A percentile compares a stretch with the other conserved stretches of the same genome.
These are phyloP conservation scores for Sarcophaga rosellei DNA, from an alignment of 2,888 invertebrate species.

Conservation along the genomic window DNA sequence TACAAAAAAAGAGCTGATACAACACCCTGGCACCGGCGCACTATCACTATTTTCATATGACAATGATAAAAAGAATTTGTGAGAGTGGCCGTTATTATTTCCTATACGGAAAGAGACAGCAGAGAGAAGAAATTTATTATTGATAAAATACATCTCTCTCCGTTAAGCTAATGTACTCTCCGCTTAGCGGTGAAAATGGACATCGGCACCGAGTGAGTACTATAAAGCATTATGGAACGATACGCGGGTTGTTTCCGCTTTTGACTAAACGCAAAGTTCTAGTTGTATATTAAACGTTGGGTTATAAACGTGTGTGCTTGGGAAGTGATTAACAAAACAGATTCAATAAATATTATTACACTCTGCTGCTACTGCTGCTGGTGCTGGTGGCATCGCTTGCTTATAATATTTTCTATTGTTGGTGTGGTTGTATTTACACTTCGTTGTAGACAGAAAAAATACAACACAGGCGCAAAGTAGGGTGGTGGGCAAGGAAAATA, in stretches of 20 bases:
- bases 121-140: not conserved
- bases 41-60: constrained; percentile 44
- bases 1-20: constrained; percentile 56
- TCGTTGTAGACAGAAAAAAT: constrained; percentile 25
- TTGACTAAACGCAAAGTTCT: constrained; percentile 71
- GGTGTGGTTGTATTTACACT: not conserved
- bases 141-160: constrained; percentile 64
- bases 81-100: constrained; percentile 38
- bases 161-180: constrained; percentile 68
- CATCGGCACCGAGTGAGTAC: constrained; percentile 41
- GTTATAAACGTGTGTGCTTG: constrained; percentile 61
- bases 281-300: constrained; percentile 70
- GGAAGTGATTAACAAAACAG: constrained; percentile 45
- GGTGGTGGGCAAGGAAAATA: constrained; percentile 38
- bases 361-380: constrained; percentile 20
- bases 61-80: constrained; percentile 44
- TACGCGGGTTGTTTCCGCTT: constrained; percentile 68
- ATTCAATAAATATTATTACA: constrained; percentile 17
- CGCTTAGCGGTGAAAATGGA: constrained; percentile 58
- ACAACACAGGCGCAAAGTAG: constrained; percentile 55
- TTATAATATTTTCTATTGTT: not conserved
- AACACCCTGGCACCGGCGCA: constrained; percentile 71
- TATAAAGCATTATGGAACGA: constrained; percentile 40
- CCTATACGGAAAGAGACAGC: constrained; percentile 15
- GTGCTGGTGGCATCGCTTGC: constrained; percentile 33